Percentiles rank a stretch among this genome's conserved stretches.
These are phyloP conservation scores for Actenoides lindsayi DNA, from an alignment of 2,113 vertebrate species.

Conservation along the genomic window DNA sequence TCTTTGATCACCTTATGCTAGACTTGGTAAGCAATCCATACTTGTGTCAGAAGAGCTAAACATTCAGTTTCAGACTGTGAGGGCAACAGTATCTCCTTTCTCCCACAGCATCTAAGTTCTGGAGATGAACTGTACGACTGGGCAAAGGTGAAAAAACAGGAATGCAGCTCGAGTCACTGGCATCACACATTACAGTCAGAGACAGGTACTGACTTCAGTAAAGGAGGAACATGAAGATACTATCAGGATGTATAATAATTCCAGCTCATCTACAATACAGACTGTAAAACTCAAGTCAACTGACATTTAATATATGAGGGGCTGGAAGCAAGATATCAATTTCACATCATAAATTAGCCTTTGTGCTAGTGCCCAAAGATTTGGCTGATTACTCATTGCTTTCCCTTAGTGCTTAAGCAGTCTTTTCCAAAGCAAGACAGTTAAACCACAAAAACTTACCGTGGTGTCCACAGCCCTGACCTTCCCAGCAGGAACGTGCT, in stretches of 20 bases:
- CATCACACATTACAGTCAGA: not conserved
- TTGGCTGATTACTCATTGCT: conserved; percentile 74
- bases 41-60: conserved; percentile 2
- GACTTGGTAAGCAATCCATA: not conserved
- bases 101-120: not conserved
- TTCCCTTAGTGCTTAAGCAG: conserved; percentile 56
- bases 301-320: conserved; percentile 34
- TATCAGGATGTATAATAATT: not conserved
- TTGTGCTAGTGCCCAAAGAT: conserved; percentile 81
- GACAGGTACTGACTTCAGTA: conserved; percentile 4
- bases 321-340: conserved; percentile 35
- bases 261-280: not conserved
- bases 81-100: not conserved
- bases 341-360: conserved; percentile 49
- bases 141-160: not conserved
- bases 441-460: conserved; percentile 79
- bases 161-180: not conserved
- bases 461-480: conserved; percentile 91
- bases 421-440: conserved; percentile 55
- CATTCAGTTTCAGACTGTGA: not conserved
- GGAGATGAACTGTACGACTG: not conserved
- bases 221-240: not conserved
- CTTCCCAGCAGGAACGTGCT: conserved; percentile 80
- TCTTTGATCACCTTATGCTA: not conserved
- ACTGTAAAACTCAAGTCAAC: conserved; percentile 20